Evolutionary conservation across 2,113 vertebrate species (phyloP), one percentile per base, ranked within the genome.

Genomic region (Paracyprichromis sp.): DNA sequence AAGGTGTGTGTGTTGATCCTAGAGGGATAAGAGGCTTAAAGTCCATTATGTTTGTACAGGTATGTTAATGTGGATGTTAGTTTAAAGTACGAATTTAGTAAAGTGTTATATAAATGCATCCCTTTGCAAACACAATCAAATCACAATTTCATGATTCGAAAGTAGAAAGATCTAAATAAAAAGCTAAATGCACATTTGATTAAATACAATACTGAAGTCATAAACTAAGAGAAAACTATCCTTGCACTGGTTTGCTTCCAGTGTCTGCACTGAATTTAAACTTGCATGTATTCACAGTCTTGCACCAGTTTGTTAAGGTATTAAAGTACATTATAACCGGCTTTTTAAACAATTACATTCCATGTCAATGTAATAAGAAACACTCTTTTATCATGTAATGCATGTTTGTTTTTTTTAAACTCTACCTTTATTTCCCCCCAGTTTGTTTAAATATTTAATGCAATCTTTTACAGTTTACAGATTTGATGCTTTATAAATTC

Each of bases 131-230:
- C 7, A 78, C 10, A 78, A 78, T 50, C 43, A 78, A 78, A 52
- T 26, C 40, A 73, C 4, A 47, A 0, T 1, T 50, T 50, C 69
- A 0, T 76, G 8, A 29, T 7, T 76, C 0, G 1, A 26, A 76
- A 31, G 71, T 29, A 29, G 2, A 47, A 50, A 1, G 1, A 50
- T 43, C n/a, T 26, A 38, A 66, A 66, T 66, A 47, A 73, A 71
- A 71, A 71, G 13, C 21, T 47, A 29, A 76, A 76, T 29, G 0
- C 71, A 31, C 16, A 78, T 52, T n/a, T 78, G 43, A 50, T 76
- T 8, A 24, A 71, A 71, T 26, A 26, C 12, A 50, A 3, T n/a
- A 31, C 26, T 12, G 26, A 78, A 8, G 3, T 34, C 45, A 52
- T 34, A 19, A 78, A 34, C 7, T 78, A 52, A 3, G 45, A 52